Conservation (phyloP, 2,797 vertebrate genomes). For the Esox masquinongy region DNA sequence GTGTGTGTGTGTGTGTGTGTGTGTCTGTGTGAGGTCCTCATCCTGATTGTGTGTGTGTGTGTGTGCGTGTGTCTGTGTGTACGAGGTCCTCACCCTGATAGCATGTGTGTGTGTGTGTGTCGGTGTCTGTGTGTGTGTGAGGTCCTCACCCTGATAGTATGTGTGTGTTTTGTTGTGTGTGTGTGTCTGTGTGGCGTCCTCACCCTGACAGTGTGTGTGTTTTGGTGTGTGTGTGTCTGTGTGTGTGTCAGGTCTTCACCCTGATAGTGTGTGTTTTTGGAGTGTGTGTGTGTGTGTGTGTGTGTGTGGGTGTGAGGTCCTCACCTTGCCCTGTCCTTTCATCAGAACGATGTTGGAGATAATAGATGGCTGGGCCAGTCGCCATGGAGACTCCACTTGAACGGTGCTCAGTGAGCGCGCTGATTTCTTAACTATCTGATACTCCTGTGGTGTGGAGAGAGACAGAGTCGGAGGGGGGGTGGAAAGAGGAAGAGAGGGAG, state of each 20-base stretch:
- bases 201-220: not conserved
- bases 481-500: not conserved
- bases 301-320: constrained; percentile 36
- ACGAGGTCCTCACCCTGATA: not conserved
- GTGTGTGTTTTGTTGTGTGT: not conserved
- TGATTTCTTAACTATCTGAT: constrained; percentile 93
- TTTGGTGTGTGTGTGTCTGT: not conserved
- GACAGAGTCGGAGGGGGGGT: constrained; percentile 25
- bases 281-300: constrained; percentile 7
- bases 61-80: not conserved
- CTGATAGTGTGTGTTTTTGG: not conserved
- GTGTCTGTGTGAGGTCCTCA: no score
- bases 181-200: not conserved
- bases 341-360: constrained; percentile 97
- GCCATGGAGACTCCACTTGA: constrained; percentile 97
- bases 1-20: no score
- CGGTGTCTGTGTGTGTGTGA: not conserved
- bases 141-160: not conserved
- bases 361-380: constrained; percentile 93
- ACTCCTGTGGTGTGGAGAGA: constrained; percentile 76
- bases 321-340: constrained; percentile 98
- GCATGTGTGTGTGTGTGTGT: not conserved
- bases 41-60: no score
- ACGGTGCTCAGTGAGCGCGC: constrained; percentile 91
- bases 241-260: not conserved